phyloP scores from a whole-genome alignment of 2,113 vertebrate genomes.

The Ctenomys sociabilis region DNA sequence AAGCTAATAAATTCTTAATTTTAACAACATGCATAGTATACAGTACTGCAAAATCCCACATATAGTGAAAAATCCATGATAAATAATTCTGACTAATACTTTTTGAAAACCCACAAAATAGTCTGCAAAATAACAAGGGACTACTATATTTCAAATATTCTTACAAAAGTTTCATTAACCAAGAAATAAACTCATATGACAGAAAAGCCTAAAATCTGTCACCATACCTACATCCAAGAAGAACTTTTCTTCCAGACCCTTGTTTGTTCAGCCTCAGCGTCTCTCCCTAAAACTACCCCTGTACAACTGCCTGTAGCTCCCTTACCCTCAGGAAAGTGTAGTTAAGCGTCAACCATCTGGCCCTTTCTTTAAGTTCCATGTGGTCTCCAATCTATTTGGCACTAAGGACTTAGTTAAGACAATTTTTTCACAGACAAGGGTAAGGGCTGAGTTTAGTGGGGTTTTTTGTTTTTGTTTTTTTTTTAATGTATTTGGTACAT shows the following conservation, averaged over 20 bases:
- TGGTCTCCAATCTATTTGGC: neutral
- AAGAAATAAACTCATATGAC: neutral
- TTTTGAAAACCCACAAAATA: no score
- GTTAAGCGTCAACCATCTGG: neutral
- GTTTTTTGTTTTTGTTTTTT: no score
- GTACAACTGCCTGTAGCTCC: neutral
- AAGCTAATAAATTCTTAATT: no score
- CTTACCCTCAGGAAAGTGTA: neutral
- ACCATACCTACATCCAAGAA: neutral
- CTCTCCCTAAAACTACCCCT: neutral
- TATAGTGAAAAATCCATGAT: no score
- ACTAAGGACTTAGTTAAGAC: neutral
- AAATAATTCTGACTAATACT: no score
- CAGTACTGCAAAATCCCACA: no score
- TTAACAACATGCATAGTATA: no score
- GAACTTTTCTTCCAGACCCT: neutral
- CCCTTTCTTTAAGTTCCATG: neutral
- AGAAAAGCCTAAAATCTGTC: neutral
- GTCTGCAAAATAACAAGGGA: no score
- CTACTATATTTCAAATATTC: neutral
- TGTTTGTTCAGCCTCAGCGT: neutral
- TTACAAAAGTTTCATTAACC: neutral
- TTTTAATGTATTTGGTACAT: no score
- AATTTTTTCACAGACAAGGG: neutral
- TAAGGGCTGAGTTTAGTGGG: neutral